These are phyloP conservation scores for Loriculus beryllinus DNA, from an alignment of 2,797 vertebrate species.

Conservation along the genomic window DNA sequence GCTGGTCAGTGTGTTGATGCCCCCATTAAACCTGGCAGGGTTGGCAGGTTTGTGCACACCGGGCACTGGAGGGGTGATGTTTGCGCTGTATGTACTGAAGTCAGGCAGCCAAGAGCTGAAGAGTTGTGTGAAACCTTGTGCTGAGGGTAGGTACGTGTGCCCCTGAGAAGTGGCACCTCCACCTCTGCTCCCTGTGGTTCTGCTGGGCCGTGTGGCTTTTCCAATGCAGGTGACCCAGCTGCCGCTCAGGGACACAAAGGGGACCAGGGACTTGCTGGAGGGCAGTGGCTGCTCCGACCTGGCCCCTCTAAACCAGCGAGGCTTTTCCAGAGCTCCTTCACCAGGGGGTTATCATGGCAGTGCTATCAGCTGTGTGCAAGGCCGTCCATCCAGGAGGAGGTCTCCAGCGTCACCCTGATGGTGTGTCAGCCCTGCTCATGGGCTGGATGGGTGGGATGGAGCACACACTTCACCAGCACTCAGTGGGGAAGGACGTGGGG, in stretches of 20 bases:
- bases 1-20: not conserved
- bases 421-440: not conserved
- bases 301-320: not conserved
- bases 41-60: not conserved
- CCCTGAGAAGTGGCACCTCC: not conserved
- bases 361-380: not conserved
- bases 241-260: not conserved
- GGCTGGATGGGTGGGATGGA: not conserved
- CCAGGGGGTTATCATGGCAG: not conserved
- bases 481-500: fast-evolving
- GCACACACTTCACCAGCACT: not conserved
- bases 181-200: not conserved
- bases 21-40: fast-evolving
- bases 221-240: not conserved
- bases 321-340: not conserved
- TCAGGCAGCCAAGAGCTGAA: not conserved
- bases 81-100: fast-evolving
- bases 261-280: not conserved
- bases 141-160: not conserved
- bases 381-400: not conserved
- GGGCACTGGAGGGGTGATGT: fast-evolving
- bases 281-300: not conserved
- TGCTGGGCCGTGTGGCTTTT: fast-evolving
- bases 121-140: not conserved
- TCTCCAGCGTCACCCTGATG: not conserved